Evolutionary conservation across 2,888 invertebrate species (phyloP).

Genomic region (Monoplex corrugatus): DNA sequence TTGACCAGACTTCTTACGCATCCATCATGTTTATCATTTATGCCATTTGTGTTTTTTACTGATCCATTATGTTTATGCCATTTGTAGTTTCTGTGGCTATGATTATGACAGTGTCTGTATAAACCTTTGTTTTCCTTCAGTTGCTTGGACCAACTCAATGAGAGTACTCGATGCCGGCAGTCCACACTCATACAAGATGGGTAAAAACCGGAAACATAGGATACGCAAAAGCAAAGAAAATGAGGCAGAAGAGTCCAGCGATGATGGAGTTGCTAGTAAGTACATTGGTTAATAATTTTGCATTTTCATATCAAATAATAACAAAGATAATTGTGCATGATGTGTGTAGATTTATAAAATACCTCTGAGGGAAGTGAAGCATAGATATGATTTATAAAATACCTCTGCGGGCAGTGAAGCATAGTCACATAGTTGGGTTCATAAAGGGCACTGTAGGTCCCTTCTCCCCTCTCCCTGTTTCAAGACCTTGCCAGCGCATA

Average conservation of each 20-base stretch:
- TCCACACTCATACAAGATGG: slow-evolving; percentile 66
- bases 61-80: not conserved
- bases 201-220: slow-evolving; percentile 75
- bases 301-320: too few species aligned
- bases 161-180: slow-evolving; percentile 24
- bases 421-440: too few species aligned
- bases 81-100: too few species aligned
- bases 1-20: not conserved
- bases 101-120: too few species aligned
- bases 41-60: not conserved
- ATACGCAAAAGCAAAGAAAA: slow-evolving; percentile 70
- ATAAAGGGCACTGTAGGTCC: too few species aligned
- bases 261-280: slow-evolving; percentile 67
- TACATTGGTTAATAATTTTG: not conserved
- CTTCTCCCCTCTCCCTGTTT: too few species aligned
- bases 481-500: too few species aligned
- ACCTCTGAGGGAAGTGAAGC: too few species aligned
- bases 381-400: too few species aligned
- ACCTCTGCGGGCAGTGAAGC: too few species aligned
- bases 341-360: too few species aligned
- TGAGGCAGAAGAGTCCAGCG: slow-evolving; percentile 64
- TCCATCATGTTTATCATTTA: not conserved
- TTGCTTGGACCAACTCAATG: slow-evolving; percentile 24
- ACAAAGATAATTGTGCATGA: too few species aligned
- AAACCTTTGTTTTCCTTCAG: not conserved